Evolutionary conservation across 1,140 invertebrate genomes (phyloP).

Genomic region (Lineus longissimus): DNA sequence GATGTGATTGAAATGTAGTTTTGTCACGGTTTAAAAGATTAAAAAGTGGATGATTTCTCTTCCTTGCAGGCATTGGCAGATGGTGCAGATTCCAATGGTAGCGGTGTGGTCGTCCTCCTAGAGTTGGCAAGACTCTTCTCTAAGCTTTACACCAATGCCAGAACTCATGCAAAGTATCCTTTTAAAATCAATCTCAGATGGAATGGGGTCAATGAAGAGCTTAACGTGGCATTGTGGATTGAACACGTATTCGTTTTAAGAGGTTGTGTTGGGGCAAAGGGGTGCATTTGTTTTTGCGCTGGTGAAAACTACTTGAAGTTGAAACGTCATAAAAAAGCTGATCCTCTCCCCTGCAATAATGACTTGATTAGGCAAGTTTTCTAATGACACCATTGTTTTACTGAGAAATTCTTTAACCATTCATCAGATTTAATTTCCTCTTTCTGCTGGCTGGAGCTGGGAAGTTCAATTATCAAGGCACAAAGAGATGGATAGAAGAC

Average conservation of each 20-base stretch:
- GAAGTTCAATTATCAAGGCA: conserved; percentile 92
- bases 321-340: no score
- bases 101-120: conserved; percentile 82
- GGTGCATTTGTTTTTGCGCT: no score
- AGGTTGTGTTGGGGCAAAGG: no score
- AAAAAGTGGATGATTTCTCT: conserved; percentile 7
- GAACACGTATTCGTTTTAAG: no score
- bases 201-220: no score
- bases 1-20: conserved; percentile 16
- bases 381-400: no score
- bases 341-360: no score
- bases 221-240: no score
- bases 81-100: conserved; percentile 90
- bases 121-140: conserved; percentile 88
- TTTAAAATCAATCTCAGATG: no score
- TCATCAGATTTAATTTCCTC: conserved; percentile 69
- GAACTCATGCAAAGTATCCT: conserved; percentile 70
- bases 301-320: no score
- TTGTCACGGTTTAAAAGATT: conserved; percentile 1
- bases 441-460: conserved; percentile 90
- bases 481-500: conserved; percentile 95
- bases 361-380: no score
- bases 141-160: conserved; percentile 76
- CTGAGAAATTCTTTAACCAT: background rate
- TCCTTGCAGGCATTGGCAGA: conserved; percentile 70